Evolutionary conservation across 2,113 vertebrate genomes (phyloP).

Genomic region (Pitta sordida): DNA sequence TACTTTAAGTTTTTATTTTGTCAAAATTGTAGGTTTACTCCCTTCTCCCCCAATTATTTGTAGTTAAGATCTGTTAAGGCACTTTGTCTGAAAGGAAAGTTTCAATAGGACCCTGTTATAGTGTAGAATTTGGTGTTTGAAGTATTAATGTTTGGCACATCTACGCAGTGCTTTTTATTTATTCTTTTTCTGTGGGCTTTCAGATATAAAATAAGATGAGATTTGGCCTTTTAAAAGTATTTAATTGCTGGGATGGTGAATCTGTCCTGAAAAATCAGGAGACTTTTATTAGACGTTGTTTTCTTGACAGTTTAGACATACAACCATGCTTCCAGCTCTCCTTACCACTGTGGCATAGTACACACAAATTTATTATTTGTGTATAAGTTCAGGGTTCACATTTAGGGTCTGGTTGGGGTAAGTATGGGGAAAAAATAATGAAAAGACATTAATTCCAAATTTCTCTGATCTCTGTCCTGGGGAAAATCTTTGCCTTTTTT

Average conservation of each 20-base stretch:
- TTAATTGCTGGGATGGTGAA: slow-evolving; percentile 30
- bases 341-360: background rate
- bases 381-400: background rate
- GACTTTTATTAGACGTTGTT: background rate
- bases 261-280: slow-evolving; percentile 3
- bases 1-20: slow-evolving; percentile 51
- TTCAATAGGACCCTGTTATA: slow-evolving; percentile 26
- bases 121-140: background rate
- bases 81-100: slow-evolving; percentile 44
- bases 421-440: background rate
- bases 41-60: slow-evolving; percentile 36
- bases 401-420: background rate
- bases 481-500: background rate
- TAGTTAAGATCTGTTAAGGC: slow-evolving; percentile 44
- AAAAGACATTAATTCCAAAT: background rate
- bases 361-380: background rate
- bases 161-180: slow-evolving; percentile 20
- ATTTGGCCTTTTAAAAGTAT: slow-evolving; percentile 22
- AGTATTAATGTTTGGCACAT: background rate
- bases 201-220: slow-evolving; percentile 33
- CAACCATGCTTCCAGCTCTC: background rate
- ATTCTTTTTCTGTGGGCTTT: slow-evolving; percentile 22
- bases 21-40: slow-evolving; percentile 56
- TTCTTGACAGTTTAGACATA: background rate
- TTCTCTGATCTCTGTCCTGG: background rate